These are phyloP conservation scores for Novumbra hubbsi DNA, from an alignment of 2,797 vertebrate genomes.

Conservation along the genomic window DNA sequence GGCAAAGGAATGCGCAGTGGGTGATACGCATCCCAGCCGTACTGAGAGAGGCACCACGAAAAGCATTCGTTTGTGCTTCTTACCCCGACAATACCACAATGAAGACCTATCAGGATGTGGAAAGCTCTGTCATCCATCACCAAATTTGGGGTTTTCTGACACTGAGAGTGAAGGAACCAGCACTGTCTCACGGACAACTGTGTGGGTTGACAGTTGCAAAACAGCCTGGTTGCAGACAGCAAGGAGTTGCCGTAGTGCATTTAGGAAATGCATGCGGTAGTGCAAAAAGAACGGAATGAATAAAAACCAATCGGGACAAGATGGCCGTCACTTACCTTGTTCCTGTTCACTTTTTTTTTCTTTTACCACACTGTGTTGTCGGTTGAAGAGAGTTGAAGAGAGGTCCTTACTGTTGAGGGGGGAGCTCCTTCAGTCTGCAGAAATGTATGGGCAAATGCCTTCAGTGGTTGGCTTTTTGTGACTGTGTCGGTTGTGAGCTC, in stretches of 20 bases:
- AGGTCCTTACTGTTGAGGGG: background rate
- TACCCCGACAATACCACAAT: background rate
- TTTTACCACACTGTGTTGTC: background rate
- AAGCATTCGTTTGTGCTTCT: background rate
- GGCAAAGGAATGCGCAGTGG: background rate
- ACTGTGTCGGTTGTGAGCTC: background rate
- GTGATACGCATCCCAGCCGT: background rate
- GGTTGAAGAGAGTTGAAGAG: background rate
- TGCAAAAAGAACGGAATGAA: background rate
- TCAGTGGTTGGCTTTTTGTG: background rate
- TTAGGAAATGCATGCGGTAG: too few relatives aligned
- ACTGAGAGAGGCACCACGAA: background rate
- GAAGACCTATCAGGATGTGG: slow-evolving; percentile 1
- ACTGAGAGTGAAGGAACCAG: background rate
- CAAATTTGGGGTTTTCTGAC: background rate
- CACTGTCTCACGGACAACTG: background rate
- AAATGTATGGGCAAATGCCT: background rate
- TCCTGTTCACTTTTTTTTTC: background rate
- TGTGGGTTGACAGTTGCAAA: background rate
- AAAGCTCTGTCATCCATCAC: background rate
- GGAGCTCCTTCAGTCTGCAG: background rate
- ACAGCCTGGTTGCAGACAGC: background rate
- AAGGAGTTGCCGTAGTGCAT: background rate
- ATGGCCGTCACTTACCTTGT: background rate
- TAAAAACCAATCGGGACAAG: background rate